Base-by-base conservation (phyloP, 2,888 invertebrate genomes). In the Dastarcus helophoroides region DNA sequence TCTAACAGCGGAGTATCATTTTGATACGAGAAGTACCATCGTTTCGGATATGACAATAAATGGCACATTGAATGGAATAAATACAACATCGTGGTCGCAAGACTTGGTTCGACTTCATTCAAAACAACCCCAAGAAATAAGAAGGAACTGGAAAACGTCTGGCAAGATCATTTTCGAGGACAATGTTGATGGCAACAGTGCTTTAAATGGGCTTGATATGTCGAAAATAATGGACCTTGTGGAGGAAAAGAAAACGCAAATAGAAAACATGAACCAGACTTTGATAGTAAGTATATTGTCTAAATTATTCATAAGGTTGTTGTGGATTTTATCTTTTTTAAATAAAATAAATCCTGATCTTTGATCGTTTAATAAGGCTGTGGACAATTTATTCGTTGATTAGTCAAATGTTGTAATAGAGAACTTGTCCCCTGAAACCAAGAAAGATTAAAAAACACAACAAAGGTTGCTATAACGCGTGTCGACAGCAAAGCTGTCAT, bases 91-190 rank as follows among this genome's bases (percentile, higher is more conserved):
- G 4, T 71, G 70, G 70, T 47, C 58, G 16, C 39, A 46, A 16
- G 46, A 51, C n/a, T 47, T 56, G 2, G 37, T 69, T 2, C 58
- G 57, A 48, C 48, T 46, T 8, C 40, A 42, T 3, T 48, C 51
- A 1, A 42, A 51, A 3, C 17, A 49, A 0, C 41, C 48, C 5
- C 68, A 71, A 44, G 46, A 49, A 3, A 53, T 73, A 4, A 52
- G 50, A 6, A 65, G 66, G 3, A 58, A 60, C 15, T 73, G 72
- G 71, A 60, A 48, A 2, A 41, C 66, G 2, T 35, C 48, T 14
- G 53, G 56, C 3, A 56, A 61, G 32, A 42, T 67, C 9, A 43
- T 50, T 16, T 62, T 68, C 21, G 37, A 50, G n/a, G 48, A 56
- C 11, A 39, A 56, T 30, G 48, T 63, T 1, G 35, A 30, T 6